A percentile compares a stretch with the other conserved stretches of the same genome.
Conservation (phyloP, 2,113 vertebrate species). For the Tautogolabrus adspersus region DNA sequence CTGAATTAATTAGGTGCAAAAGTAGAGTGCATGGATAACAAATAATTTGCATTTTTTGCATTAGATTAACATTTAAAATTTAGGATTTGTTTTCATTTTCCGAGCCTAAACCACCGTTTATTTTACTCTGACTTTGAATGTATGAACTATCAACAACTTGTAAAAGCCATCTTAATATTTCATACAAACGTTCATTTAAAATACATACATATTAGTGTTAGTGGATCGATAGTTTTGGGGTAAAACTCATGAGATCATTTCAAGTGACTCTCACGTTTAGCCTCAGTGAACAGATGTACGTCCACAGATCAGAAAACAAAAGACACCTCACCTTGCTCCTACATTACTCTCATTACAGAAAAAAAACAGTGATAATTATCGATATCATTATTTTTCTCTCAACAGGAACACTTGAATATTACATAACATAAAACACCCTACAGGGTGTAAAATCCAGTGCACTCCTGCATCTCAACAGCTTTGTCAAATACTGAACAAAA, state of each 20-base stretch:
- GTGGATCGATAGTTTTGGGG: too few relatives aligned
- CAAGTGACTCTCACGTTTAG: background rate
- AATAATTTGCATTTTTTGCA: too few relatives aligned
- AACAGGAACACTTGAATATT: conserved; percentile 11
- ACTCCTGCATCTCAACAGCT: conserved; percentile 24
- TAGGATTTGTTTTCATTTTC: too few relatives aligned
- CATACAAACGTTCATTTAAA: too few relatives aligned
- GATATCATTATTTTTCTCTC: background rate
- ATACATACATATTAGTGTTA: too few relatives aligned
- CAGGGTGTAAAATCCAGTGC: background rate
- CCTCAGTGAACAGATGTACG: background rate
- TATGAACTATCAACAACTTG: too few relatives aligned
- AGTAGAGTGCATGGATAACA: too few relatives aligned
- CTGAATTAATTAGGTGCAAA: too few relatives aligned
- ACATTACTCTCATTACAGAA: background rate
- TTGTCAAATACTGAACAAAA: conserved; percentile 18
- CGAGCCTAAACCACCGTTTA: too few relatives aligned
- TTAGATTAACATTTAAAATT: too few relatives aligned
- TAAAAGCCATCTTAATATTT: too few relatives aligned
- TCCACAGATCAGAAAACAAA: conserved; percentile 2
- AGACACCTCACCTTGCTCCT: background rate
- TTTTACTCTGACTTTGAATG: too few relatives aligned
- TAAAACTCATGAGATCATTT: background rate
- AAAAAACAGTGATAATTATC: background rate
- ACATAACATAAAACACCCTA: conserved; percentile 2